Evolutionary conservation across 2,113 vertebrate species (phyloP), one percentile per base, ranked within the genome.

Genomic region (Grantiella picta): DNA sequence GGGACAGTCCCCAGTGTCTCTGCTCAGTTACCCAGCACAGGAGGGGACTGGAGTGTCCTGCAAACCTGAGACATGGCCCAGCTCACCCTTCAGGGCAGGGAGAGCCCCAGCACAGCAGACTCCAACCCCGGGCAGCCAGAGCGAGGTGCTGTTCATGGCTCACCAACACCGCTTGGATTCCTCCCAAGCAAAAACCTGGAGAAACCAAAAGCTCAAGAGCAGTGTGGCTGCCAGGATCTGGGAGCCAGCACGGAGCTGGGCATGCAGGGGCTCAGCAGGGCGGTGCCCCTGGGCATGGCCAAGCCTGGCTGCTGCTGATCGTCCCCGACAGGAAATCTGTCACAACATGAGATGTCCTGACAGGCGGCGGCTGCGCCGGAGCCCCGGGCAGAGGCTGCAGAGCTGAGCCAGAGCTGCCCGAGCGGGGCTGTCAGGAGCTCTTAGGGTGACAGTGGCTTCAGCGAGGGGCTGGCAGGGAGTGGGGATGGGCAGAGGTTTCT

Each of bases 221-320:
- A 3, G n/a, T 27, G 59, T 5, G 57, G 52, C 3, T 0, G 9
- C 10, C 19, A 38, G 64, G 3, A 25, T 9, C 0, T 0, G 0
- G 7, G 56, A 35, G 54, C 31, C 31, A 33, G 11, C 44, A 38
- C 0, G 0, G 24, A 86, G 38, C 61, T 0, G 3, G 44, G 86
- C 16, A 13, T 0, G n/a, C 19, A 44, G 36, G 49, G 76, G 36
- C 79, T 49, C 42, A 36, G 87, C 16, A 3, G 56, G 71, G 31
- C 1, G 40, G 11, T 57, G 80, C 49, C 77, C 56, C 42, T 1
- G 53, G 52, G 57, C 68, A 50, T 0, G 1, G 60, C 9, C 27
- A 3, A 84, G 84, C 16, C 4, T 0, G 40, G 76, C 66, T 47
- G 64, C 33, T 20, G 57, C 77, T 89, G 92, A 91, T 95, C 0